Evolutionary conservation across 2,113 vertebrate genomes (phyloP), one percentile per base, ranked within the genome.

Genomic region (Corythornis madagascariensis): DNA sequence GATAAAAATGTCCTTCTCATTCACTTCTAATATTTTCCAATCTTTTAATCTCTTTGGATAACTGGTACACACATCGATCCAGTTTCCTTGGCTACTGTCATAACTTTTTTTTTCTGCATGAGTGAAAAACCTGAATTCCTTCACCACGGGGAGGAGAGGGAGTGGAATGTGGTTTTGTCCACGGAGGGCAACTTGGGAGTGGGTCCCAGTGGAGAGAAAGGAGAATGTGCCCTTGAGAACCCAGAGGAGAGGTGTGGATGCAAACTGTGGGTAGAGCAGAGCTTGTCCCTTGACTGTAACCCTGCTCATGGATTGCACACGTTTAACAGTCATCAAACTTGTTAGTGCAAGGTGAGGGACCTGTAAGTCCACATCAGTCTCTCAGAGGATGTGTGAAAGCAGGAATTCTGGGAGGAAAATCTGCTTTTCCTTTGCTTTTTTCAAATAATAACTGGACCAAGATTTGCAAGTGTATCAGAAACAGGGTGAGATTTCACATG

Each of bases 321-420:
- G 11, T 79, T 71, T 83, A 42, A 65, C 21, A 28, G 2, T n/a
- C 55, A 72, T 57, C 21, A 35, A 52, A n/a, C 11, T 57, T 53
- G 8, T 29, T 17, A 42, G n/a, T 6, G 21, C 19, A 33, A 26
- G 28, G 38, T 61, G 61, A 52, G 9, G 16, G 42, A n/a, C 38
- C 11, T 61, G n/a, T 45, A 61, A 48, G 53, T 69, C 29, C 28
- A 20, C 11, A 19, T 38, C 65, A 50, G 71, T 40, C 9, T 63
- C 16, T 43, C 0, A 0, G 60, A 76, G 53, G 22, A 47, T 77
- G 3, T 2, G 7, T 42, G 12, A 17, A 61, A 67, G 26, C 1
- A 4, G 43, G 48, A 73, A 73, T 47, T 22, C 21, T 22, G 61
- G n/a, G 14, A 13, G 72, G 25, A 47, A 29, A 59, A 48, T 64